Base-by-base conservation (phyloP, 2,113 vertebrate genomes). In the Columba janthina region DNA sequence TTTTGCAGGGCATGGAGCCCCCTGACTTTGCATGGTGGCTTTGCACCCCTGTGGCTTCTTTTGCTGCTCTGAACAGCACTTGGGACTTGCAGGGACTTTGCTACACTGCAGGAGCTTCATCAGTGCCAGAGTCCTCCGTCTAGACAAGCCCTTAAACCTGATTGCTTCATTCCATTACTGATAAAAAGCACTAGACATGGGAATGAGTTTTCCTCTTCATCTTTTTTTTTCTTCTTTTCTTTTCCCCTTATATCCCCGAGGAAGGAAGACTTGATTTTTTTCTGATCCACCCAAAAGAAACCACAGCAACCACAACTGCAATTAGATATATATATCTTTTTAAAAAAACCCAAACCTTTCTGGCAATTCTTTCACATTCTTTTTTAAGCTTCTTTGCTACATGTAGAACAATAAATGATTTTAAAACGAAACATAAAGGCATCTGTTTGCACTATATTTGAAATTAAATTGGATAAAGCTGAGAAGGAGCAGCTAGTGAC, bases 341-440 rank as follows among this genome's bases (percentile, higher is more conserved):
- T 18, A 57, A 74, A 74, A 31, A 90, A 17, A 5, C 31, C 15
- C 36, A 76, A 88, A 94, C 94, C 91, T 96, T 88, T 95, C 94
- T 97, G 96, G 96, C 96, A 95, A 95, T 96, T 78, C 82, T 88
- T 93, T 96, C 6, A 3, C 81, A 92, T 96, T 87, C 96, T 96
- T 97, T 97, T 92, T 96, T 94, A 95, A 96, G 95, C 91, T 82
- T 72, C 92, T 93, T 91, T 94, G 96, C 94, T 93, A 90, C 93
- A 89, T 93, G 96, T 92, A 96, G 90, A 96, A 90, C 97, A 95
- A 97, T 95, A 97, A 97, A 97, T 97, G 92, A 97, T 92, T 97
- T 95, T 69, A 97, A 97, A 96, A 97, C 90, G 92, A 96, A 97
- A 93, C 92, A 96, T 94, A 93, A 94, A 95, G 90, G 92, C 96